A percentile compares a stretch with the other conserved stretches of the same genome.
Conservation (phyloP, 2,888 invertebrate species). For the Latrodectus hesperus region DNA sequence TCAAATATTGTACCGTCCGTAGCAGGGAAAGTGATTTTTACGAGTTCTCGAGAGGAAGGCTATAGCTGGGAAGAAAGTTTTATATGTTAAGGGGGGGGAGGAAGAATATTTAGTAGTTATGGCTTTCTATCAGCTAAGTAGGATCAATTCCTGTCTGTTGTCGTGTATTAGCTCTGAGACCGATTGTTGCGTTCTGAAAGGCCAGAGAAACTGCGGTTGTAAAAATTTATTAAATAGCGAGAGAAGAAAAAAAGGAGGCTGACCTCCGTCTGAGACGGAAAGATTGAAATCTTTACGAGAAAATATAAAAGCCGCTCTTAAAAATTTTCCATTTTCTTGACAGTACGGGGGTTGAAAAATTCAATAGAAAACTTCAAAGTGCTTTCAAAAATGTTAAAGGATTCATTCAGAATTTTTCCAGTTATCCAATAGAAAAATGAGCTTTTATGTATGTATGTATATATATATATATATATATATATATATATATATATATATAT, state of each 20-base stretch:
- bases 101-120: constrained; percentile 41
- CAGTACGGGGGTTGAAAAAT: constrained; percentile 26
- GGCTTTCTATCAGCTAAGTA: constrained; percentile 43
- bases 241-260: constrained; percentile 12
- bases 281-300: constrained; percentile 60
- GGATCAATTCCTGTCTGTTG: constrained; percentile 32
- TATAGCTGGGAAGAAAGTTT: neutral
- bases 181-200: constrained; percentile 33
- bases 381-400: neutral
- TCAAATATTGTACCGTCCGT: no score
- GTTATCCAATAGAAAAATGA: neutral
- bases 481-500: no score
- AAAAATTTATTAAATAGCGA: constrained; percentile 44
- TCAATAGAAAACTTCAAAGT: constrained; percentile 12
- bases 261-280: constrained; percentile 23
- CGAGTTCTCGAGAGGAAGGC: neutral
- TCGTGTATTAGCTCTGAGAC: neutral
- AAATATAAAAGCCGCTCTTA: constrained; percentile 42
- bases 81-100: neutral
- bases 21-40: neutral
- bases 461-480: no score
- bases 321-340: constrained; percentile 51
- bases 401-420: neutral
- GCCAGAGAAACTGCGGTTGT: constrained; percentile 23
- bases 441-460: no score